Evolutionary conservation across 2,113 vertebrate genomes (phyloP).

Genomic region (Meriones unguiculatus): DNA sequence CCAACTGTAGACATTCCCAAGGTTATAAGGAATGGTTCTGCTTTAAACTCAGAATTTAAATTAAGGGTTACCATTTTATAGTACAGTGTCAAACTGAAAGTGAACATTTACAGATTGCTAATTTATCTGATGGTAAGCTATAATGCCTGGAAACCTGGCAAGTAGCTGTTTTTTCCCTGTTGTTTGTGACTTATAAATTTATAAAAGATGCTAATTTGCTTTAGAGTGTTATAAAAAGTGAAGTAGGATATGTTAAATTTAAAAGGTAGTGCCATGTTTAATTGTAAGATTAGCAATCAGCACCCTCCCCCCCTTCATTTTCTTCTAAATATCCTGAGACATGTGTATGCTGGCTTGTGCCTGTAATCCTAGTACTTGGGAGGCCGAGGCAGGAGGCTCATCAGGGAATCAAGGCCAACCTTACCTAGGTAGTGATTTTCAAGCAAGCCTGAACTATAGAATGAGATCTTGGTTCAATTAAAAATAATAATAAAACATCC

Average conservation of each 20-base stretch:
- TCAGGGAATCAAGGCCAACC: not conserved
- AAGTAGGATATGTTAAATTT: not conserved
- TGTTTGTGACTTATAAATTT: not conserved
- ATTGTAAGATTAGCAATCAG: not conserved
- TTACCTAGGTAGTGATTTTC: not conserved
- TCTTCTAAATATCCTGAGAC: not conserved
- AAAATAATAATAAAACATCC: not conserved
- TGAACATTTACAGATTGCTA: conserved; percentile 38
- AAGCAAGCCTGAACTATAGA: not conserved
- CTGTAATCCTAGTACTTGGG: not conserved
- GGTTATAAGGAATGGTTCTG: conserved; percentile 25
- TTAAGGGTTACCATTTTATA: conserved; percentile 27
- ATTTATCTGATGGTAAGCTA: not conserved
- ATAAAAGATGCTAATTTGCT: conserved; percentile 22
- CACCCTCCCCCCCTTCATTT: not conserved
- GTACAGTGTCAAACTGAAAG: conserved; percentile 28
- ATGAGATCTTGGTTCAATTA: not conserved
- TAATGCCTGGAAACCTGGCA: not conserved
- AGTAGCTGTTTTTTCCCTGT: not conserved
- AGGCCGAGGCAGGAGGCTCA: not conserved
- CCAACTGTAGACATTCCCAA: not conserved
- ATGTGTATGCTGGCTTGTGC: not conserved
- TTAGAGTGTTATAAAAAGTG: conserved; percentile 28
- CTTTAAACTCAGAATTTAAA: conserved; percentile 43
- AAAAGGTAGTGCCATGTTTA: not conserved